A percentile compares a stretch with the other conserved stretches of the same genome.
These are phyloP conservation scores for Mythimna loreyi DNA, from an alignment of 2,888 invertebrate genomes.

Conservation along the genomic window DNA sequence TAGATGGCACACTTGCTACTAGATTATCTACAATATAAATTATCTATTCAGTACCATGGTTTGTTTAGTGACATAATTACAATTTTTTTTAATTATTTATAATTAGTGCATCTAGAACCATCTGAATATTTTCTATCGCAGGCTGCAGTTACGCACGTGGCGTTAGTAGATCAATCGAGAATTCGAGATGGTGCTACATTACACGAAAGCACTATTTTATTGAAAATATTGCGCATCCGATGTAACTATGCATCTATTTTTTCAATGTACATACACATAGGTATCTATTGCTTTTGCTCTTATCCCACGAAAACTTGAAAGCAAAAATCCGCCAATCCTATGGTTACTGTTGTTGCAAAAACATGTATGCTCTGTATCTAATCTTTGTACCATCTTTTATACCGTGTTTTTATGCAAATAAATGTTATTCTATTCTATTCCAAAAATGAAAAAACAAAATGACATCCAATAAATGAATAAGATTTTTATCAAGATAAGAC, in stretches of 20 bases:
- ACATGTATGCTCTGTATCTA: too few relatives aligned
- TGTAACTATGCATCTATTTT: constrained; percentile 3
- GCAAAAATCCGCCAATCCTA: background rate
- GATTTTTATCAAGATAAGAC: constrained; percentile 21
- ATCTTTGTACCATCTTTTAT: too few relatives aligned
- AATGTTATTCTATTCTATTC: too few relatives aligned
- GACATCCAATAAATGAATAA: constrained; percentile 8
- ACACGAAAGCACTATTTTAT: constrained; percentile 12
- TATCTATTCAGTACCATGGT: constrained; percentile 2
- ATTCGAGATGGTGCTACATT: constrained; percentile 8
- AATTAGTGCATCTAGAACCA: constrained; percentile 5
- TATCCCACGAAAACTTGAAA: background rate
- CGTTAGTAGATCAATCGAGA: constrained; percentile 1
- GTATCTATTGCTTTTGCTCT: background rate
- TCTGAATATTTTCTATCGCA: constrained; percentile 1
- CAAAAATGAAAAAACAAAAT: constrained; percentile 7
- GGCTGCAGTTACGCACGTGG: constrained; percentile 8
- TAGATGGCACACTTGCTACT: background rate
- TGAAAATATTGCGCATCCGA: background rate
- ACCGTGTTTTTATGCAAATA: too few relatives aligned
- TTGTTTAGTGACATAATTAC: background rate
- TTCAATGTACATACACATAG: background rate
- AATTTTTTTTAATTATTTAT: background rate
- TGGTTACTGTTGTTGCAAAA: too few relatives aligned
- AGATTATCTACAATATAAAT: constrained; percentile 5